Evolutionary conservation across 2,888 invertebrate species (phyloP), one percentile per base, ranked within the genome.

Genomic region (Lathronympha strigana): DNA sequence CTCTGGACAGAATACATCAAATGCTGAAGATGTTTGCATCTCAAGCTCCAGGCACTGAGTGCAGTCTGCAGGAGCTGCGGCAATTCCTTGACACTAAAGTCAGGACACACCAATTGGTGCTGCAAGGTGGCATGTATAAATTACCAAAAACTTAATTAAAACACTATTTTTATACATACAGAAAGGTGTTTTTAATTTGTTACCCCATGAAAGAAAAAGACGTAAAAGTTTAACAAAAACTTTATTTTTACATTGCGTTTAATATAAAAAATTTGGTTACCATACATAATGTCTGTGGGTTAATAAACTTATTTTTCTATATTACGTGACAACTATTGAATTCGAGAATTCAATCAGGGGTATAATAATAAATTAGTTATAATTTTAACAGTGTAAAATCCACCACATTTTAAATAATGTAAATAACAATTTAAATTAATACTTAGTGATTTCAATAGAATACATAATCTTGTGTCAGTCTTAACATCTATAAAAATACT

Each of bases 1-100:
- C 98, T 0, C 89, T 98, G 70, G 98, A 98, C 73, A 93, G 98
- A 61, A 98, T 99, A 74, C 98, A 98, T 86, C 97, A 98, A 81
- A 98, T 98, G 98, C 86, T 99, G 68, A 97, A 98, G 83, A 97
- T 98, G 95, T 99, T 99, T 92, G 98, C 98, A 1, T 97, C 98
- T 36, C 97, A 98, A 89, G 98, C 97, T 9, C 96, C 97, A 0
- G 95, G 96, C 0, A 95, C 96, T 13, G 98, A 98, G 80, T 98
- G 98, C 78, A 97, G 96, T 72, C 90, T 97, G 61, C 96, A 96
- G 68, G 98, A 98, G 83, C 90, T 99, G 23, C 94, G 97, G 76
- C 95, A 95, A 76, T 98, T 98, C 84, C 92, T 99, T 31, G 98
- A 98, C 81, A 94, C 96, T 33, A 98, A 98, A 94, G 98, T 98